Percentiles rank a stretch among this genome's conserved stretches.
Conservation (phyloP, 1,140 invertebrate species). For the Chrysopa pallens region DNA sequence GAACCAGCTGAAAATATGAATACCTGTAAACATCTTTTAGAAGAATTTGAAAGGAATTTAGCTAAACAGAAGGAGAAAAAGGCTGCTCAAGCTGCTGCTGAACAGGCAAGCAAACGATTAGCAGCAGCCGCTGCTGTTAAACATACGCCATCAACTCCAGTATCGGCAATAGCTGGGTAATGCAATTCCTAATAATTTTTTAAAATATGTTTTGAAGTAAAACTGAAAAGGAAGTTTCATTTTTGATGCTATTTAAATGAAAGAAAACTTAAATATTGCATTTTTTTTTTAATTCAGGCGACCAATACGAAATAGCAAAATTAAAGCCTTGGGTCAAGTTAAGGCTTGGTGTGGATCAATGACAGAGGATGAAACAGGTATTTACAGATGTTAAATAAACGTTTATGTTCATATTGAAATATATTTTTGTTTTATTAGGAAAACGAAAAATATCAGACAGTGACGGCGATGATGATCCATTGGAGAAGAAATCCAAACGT, state of each 20-base stretch:
- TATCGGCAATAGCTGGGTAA: too few relatives aligned
- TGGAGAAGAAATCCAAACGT: constrained; percentile 24
- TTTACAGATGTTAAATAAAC: not conserved
- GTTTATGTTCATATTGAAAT: not conserved
- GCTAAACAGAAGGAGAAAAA: constrained; percentile 38
- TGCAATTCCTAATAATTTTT: too few relatives aligned
- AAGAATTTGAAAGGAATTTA: constrained; percentile 61
- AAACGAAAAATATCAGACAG: constrained; percentile 16
- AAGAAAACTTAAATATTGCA: too few relatives aligned
- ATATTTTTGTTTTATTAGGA: not conserved
- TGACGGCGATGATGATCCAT: constrained; percentile 24
- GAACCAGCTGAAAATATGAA: constrained; percentile 53
- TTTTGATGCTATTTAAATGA: too few relatives aligned
- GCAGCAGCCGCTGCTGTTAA: too few relatives aligned
- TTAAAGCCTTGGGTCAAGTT: constrained; percentile 64
- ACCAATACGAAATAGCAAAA: constrained; percentile 57
- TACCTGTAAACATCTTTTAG: constrained; percentile 51
- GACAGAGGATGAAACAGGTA: constrained; percentile 33
- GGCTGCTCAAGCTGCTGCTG: constrained; percentile 2
- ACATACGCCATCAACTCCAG: too few relatives aligned
- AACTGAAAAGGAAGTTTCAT: too few relatives aligned
- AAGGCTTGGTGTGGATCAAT: constrained; percentile 60
- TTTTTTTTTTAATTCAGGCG: constrained; percentile 26
- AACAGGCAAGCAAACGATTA: constrained; percentile 7
- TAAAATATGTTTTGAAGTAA: too few relatives aligned